Evolutionary conservation across 1,140 invertebrate species (phyloP), one percentile per base, ranked within the genome.

Genomic region (Drosophila melanica): DNA sequence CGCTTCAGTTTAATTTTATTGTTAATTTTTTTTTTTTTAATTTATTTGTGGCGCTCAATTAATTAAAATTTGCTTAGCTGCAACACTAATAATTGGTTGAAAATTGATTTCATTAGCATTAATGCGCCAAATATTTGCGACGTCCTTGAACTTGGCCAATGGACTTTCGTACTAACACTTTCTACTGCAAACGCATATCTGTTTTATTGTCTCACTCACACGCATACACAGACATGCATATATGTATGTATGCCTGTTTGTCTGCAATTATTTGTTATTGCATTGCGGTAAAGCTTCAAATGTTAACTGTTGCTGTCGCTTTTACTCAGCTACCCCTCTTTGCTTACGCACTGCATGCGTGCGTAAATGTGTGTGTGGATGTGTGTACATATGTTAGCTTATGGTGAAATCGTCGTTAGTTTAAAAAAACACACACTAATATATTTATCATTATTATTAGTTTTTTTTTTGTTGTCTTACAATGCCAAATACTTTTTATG

Each of bases 81-180:
- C 66, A 33, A 18, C 18, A 14, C 37, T 60, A 14, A 54, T 68
- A 41, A 60, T 65, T 20, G 23, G 47, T 30, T 23, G 14, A n/a
- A 33, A 53, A 27, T 62, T 45, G 4, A 51, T 59, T 67, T 41
- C 4, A 11, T 54, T 45, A 37, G 14, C 50, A 48, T 35, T 4
- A 48, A 16, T 58, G 44, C 47, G 30, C 23, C 11, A 37, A 42
- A 44, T 60, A 16, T 50, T 53, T 72, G 33, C 37, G 55, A 60
- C 62, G 73, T 76, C 79, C 79, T 81, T 81, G 76, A 81, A 81
- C 79, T 81, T 81, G 79, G 62, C 59, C 65, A 79, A 69, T 68
- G 73, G 65, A 71, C 75, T 77, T 75, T 74, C 70, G 47, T 63
- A 48, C 57, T 62, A 60, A 41, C 69, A 58, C 63, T 72, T 57